Percentiles rank a stretch among this genome's conserved stretches.
phyloP scores from a whole-genome alignment of 2,113 vertebrate genomes.

The Gallinago undulata region DNA sequence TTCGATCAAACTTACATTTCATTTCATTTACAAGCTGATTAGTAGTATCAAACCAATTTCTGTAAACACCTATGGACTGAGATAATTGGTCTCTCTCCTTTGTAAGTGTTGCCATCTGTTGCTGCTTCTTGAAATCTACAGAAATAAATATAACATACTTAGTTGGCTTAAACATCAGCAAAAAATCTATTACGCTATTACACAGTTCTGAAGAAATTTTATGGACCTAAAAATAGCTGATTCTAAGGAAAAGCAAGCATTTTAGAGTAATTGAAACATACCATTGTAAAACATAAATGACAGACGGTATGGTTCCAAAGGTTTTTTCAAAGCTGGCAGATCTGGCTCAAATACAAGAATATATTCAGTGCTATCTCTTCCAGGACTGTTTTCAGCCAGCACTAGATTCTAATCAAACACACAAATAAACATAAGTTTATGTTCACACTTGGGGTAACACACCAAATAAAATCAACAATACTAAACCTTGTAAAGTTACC shows the following conservation, averaged over 20 bases:
- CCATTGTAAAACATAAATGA: constrained; percentile 91
- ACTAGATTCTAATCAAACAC: constrained; percentile 80
- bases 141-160: not conserved
- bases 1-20: constrained; percentile 73
- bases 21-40: constrained; percentile 72
- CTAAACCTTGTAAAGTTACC: not conserved
- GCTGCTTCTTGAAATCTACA: constrained; percentile 85
- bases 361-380: constrained; percentile 83
- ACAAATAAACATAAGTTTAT: not conserved
- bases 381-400: constrained; percentile 89
- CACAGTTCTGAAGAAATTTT: not conserved
- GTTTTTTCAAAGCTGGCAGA: constrained; percentile 35
- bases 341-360: constrained; percentile 82
- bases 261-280: constrained; percentile 64
- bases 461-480: not conserved
- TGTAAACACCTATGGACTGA: constrained; percentile 68
- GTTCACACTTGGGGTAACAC: not conserved
- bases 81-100: constrained; percentile 81
- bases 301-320: constrained; percentile 80
- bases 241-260: not conserved
- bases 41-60: constrained; percentile 66
- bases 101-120: constrained; percentile 81
- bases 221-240: not conserved
- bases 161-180: not conserved
- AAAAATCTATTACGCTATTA: not conserved